Percentiles rank a stretch among this genome's conserved stretches.
Conservation (phyloP, 2,888 invertebrate genomes). For the Carcina quercana region DNA sequence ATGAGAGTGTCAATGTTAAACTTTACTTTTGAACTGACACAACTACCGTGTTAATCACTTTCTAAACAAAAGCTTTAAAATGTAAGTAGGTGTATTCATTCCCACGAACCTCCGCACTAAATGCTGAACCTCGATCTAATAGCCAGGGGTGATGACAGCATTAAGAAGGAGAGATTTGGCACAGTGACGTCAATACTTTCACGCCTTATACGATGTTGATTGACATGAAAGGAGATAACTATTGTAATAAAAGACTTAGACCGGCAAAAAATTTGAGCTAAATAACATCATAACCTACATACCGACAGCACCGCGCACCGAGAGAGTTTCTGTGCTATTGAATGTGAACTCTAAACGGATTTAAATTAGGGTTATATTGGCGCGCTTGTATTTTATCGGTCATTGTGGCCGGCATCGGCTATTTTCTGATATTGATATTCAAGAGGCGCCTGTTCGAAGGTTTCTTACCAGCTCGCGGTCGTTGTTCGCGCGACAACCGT, state of each 20-base stretch:
- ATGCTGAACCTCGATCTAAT: constrained; percentile 31
- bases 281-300: constrained; percentile 73
- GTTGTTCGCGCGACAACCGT: constrained; percentile 47
- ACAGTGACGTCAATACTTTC: constrained; percentile 66
- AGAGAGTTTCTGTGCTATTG: constrained; percentile 37
- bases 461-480: constrained; percentile 44
- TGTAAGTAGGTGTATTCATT: constrained; percentile 25
- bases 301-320: constrained; percentile 50
- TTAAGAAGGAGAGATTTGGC: constrained; percentile 48
- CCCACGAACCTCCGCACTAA: constrained; percentile 24
- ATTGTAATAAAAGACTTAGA: constrained; percentile 61
- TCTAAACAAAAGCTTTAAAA: constrained; percentile 13
- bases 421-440: constrained; percentile 70
- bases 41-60: no score
- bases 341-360: constrained; percentile 66
- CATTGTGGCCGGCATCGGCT: constrained; percentile 55
- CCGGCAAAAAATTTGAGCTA: constrained; percentile 60
- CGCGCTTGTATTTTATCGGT: constrained; percentile 66
- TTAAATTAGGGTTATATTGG: constrained; percentile 61
- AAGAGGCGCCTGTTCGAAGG: constrained; percentile 51
- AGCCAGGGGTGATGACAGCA: constrained; percentile 32
- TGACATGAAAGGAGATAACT: constrained; percentile 67
- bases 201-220: constrained; percentile 65
- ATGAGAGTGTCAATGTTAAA: no score
- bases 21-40: no score